phyloP scores from a whole-genome alignment of 2,113 vertebrate genomes.

The Monarcha castaneiventris region DNA sequence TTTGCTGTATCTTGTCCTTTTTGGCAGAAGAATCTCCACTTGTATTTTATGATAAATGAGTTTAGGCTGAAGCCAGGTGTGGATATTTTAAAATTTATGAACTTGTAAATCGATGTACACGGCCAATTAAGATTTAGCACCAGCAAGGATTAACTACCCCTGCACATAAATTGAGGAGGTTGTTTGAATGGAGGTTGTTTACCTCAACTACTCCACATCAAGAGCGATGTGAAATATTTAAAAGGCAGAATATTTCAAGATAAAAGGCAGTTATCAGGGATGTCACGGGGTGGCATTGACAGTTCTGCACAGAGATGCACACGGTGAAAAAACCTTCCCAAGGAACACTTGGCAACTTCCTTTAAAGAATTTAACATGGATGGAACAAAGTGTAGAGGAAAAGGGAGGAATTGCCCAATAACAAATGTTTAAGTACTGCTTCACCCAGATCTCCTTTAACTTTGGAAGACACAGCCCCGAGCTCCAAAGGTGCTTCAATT shows the following conservation, averaged over 20 bases:
- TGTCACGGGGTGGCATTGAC: neutral
- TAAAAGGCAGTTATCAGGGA: constrained; percentile 5
- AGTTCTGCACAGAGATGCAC: neutral
- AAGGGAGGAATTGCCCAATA: neutral
- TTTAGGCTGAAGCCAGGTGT: constrained; percentile 37
- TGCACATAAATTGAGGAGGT: neutral
- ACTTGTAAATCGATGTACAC: constrained; percentile 37
- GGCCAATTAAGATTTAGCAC: constrained; percentile 52
- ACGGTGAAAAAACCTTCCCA: neutral
- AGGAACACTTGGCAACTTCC: neutral
- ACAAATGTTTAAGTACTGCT: neutral
- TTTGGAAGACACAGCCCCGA: neutral
- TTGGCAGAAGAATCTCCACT: constrained; percentile 30
- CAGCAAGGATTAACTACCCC: constrained; percentile 4
- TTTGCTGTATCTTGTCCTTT: neutral
- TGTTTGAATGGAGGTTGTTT: constrained; percentile 44
- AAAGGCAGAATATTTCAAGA: constrained; percentile 29
- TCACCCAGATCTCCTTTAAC: neutral
- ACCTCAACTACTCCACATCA: constrained; percentile 12
- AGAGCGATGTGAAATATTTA: constrained; percentile 41
- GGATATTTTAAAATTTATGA: constrained; percentile 59
- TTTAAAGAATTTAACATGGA: neutral
- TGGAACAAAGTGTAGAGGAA: neutral
- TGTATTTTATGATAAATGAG: constrained; percentile 44
- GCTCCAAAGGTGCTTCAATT: constrained; percentile 58